Evolutionary conservation across 2,113 vertebrate genomes (phyloP).

Genomic region (Opisthocomus hoazin): DNA sequence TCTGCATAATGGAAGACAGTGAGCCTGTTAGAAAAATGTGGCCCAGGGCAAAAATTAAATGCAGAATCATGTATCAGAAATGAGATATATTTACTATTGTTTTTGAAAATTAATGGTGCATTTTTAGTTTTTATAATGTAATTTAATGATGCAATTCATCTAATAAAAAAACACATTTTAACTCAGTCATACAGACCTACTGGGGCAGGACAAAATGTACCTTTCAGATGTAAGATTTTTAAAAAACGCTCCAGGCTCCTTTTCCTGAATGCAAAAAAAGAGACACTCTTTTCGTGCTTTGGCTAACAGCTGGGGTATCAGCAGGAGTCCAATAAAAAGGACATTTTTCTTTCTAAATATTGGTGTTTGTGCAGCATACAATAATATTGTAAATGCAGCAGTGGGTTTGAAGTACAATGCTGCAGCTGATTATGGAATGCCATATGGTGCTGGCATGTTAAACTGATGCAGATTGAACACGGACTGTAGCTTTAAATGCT

Average conservation of each 20-base stretch:
- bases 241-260: constrained; percentile 46
- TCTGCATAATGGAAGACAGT: constrained; percentile 92
- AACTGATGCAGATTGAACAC: constrained; percentile 39
- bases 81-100: constrained; percentile 95
- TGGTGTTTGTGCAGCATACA: constrained; percentile 48
- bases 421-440: constrained; percentile 52
- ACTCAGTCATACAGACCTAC: constrained; percentile 84
- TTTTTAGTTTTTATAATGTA: constrained; percentile 99
- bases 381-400: constrained; percentile 44
- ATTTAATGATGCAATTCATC: constrained; percentile 99
- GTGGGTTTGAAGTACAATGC: constrained; percentile 60
- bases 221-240: constrained; percentile 68
- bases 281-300: constrained; percentile 7
- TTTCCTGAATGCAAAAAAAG: constrained; percentile 4
- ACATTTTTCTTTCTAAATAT: constrained; percentile 59
- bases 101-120: constrained; percentile 99
- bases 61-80: constrained; percentile 85
- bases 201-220: constrained; percentile 83
- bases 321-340: constrained; percentile 63
- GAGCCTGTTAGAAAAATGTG: constrained; percentile 76
- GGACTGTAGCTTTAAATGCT: constrained; percentile 12
- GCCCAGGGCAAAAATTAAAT: constrained; percentile 90
- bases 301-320: constrained; percentile 61
- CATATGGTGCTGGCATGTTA: constrained; percentile 51
- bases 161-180: constrained; percentile 90